Percentiles rank a stretch among this genome's conserved stretches.
Evolutionary conservation across 2,113 vertebrate species (phyloP).

Genomic region (Taxidea taxus): DNA sequence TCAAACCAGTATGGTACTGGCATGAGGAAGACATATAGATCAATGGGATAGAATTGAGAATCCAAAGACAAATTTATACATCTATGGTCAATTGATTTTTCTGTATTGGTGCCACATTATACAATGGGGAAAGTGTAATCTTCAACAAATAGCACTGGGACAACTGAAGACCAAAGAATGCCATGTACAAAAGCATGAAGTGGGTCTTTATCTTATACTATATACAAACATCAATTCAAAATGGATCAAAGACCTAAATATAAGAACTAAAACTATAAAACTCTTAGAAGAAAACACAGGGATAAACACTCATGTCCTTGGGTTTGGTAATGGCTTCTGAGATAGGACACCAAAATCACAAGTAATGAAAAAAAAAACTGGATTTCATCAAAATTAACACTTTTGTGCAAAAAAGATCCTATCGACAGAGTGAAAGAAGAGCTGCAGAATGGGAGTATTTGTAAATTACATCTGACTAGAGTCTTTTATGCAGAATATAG

Average conservation of each 20-base stretch:
- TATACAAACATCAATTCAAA: background rate
- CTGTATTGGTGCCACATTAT: background rate
- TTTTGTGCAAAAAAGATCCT: background rate
- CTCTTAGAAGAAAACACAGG: background rate
- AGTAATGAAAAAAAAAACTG: background rate
- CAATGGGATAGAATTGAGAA: background rate
- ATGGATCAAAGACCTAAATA: background rate
- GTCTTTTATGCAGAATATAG: background rate
- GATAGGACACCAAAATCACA: background rate
- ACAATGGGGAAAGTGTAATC: background rate
- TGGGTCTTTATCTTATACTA: background rate
- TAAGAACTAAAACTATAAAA: background rate
- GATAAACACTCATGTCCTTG: background rate
- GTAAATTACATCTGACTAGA: background rate
- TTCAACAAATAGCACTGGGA: background rate
- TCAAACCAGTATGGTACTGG: background rate
- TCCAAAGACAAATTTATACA: background rate
- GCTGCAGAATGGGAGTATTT: background rate
- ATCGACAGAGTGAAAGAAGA: background rate
- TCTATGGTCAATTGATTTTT: background rate
- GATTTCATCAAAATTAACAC: background rate
- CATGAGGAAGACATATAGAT: too few species aligned
- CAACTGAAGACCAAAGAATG: background rate
- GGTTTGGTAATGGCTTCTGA: conserved; percentile 12
- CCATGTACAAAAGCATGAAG: background rate